A percentile compares a stretch with the other conserved stretches of the same genome.
Evolutionary conservation across 2,113 vertebrate genomes (phyloP).

Genomic region (Edolisoma coerulescens): DNA sequence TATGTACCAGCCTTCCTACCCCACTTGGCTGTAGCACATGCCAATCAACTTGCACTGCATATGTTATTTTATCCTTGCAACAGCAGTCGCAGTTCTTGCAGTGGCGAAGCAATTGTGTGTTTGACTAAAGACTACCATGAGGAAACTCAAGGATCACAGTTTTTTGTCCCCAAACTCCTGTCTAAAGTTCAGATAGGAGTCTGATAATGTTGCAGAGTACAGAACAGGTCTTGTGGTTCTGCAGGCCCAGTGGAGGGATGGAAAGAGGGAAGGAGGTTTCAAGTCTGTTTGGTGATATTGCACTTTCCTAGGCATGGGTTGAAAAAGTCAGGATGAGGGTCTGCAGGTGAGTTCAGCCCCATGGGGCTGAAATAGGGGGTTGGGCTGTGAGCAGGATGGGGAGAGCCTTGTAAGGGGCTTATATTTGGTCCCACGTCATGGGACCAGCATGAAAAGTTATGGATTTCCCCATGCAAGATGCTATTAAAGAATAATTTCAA

Average conservation of each 20-base stretch:
- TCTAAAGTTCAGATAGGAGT: not conserved
- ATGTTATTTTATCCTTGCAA: not conserved
- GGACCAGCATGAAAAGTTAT: not conserved
- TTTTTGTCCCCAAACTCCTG: not conserved
- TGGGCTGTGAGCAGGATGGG: not conserved
- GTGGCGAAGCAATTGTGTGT: not conserved
- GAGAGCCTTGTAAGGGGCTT: rapidly evolving
- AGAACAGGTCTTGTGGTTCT: not conserved
- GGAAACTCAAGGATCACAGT: not conserved
- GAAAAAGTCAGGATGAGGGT: not conserved
- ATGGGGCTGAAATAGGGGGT: not conserved
- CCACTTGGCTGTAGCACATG: not conserved
- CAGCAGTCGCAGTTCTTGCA: not conserved
- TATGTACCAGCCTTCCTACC: not conserved
- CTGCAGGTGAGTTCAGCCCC: not conserved
- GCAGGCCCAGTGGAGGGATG: not conserved
- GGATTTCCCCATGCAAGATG: not conserved
- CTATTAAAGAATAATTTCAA: not conserved
- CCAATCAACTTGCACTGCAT: not conserved
- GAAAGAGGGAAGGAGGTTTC: not conserved
- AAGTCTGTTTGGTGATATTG: not conserved
- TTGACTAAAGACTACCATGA: not conserved
- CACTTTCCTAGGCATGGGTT: not conserved
- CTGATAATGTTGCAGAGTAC: not conserved
- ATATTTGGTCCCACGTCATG: not conserved